phyloP scores from a whole-genome alignment of 2,797 vertebrate genomes.

The Pangasius djambal region DNA sequence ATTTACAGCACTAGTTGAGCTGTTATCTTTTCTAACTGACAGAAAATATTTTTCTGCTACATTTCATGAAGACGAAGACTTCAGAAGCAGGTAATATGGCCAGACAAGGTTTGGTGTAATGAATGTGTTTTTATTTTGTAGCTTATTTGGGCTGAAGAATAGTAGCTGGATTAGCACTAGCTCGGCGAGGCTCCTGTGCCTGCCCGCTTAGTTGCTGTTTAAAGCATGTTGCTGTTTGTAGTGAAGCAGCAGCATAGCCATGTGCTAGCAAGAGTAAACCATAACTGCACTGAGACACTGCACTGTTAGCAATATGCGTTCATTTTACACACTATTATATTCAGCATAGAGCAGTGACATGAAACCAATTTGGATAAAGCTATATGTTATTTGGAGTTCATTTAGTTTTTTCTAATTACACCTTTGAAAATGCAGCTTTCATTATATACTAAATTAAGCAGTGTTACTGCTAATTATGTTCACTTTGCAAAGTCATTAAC shows the following conservation, averaged over 20 bases:
- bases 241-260: neutral
- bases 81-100: conserved; percentile 21
- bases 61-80: neutral
- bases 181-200: neutral
- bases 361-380: too few species aligned
- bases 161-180: neutral
- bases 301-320: neutral
- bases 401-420: neutral
- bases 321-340: neutral
- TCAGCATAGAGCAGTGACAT: neutral
- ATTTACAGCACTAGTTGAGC: conserved; percentile 66
- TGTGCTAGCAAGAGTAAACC: neutral
- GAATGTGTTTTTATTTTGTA: neutral
- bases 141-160: neutral
- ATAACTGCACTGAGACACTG: neutral
- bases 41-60: neutral
- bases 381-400: neutral
- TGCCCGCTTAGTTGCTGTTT: neutral
- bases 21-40: conserved; percentile 3
- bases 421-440: neutral
- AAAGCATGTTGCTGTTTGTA: conserved; percentile 1
- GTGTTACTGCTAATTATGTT: neutral
- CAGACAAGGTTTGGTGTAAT: neutral
- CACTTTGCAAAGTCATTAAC: too few species aligned
- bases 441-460: neutral